Percentiles rank a stretch among this genome's conserved stretches.
Evolutionary conservation across 2,797 vertebrate species (phyloP).

Genomic region (Lindbergichthys nudifrons): DNA sequence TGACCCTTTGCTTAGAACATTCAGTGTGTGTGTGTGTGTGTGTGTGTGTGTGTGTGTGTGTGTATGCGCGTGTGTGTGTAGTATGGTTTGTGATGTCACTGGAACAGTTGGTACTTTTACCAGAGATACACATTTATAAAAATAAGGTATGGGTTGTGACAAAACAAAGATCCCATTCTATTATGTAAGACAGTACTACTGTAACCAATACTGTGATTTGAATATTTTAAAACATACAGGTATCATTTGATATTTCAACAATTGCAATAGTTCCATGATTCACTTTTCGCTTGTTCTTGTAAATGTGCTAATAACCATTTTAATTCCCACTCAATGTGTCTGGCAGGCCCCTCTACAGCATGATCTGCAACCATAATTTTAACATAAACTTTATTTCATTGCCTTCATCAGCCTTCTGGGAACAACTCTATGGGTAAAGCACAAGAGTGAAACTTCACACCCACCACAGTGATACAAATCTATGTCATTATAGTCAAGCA

Average conservation of each 20-base stretch:
- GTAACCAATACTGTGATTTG: not conserved
- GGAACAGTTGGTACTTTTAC: not conserved
- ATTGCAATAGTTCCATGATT: not conserved
- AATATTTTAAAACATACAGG: not conserved
- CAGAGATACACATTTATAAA: not conserved
- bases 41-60: constrained; percentile 5
- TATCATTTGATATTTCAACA: too few relatives aligned
- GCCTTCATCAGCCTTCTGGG: not conserved
- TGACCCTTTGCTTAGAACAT: constrained; percentile 36
- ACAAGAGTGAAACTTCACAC: constrained; percentile 27
- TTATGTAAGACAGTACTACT: not conserved
- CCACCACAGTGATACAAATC: not conserved
- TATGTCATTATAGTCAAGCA: not conserved
- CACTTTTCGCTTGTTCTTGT: constrained; percentile 1
- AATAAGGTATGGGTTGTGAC: not conserved
- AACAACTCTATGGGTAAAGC: not conserved
- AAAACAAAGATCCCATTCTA: not conserved
- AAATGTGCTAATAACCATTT: constrained; percentile 3
- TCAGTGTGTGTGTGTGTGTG: constrained; percentile 7
- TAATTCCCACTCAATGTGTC: not conserved
- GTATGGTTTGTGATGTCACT: constrained; percentile 3
- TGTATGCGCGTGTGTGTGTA: not conserved
- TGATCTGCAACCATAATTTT: constrained; percentile 1
- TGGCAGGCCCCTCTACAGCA: not conserved
- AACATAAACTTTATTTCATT: not conserved